Evolutionary conservation across 2,888 invertebrate genomes (phyloP), one percentile per base, ranked within the genome.

Genomic region (Eudasyphora cyanicolor): DNA sequence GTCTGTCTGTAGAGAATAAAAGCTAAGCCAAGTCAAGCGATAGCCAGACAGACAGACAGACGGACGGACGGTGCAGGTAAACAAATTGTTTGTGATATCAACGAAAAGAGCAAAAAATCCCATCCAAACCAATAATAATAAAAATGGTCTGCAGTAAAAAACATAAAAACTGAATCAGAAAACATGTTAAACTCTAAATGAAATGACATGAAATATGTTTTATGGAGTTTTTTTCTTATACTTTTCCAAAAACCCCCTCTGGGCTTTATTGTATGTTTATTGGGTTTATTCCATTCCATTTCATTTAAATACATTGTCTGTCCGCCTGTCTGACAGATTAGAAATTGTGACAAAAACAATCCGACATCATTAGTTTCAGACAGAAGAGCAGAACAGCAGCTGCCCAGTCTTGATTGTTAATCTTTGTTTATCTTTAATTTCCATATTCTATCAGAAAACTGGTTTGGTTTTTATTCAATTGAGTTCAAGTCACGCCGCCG

Each of bases 351-450:
- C 32, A 73, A 71, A 70, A 27, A 57, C 21, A 35, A 35, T 21
- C 57, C 38, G 27, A 54, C 73, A 17, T 73, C 60, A 73, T 73
- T 73, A 73, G 38, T 10, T 0, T 38, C 8, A 27, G 29, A 69
- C 64, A 19, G 24, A 67, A n/a, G n/a, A n/a, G n/a, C n/a, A n/a
- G n/a, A n/a, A n/a, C n/a, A n/a, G n/a, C 24, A 67, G 29, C 21
- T 8, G 24, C 3, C 45, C 12, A 45, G 45, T n/a, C 42, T 60
- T 12, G 67, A 67, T 73, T 42, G 38, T n/a, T n/a, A n/a, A n/a
- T n/a, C n/a, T n/a, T n/a, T n/a, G n/a, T n/a, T n/a, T n/a, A 70
- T 17, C 71, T 8, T 42, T 24, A 38, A 71, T 71, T 70, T 70
- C 51, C 51, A 70, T 70, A 21, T 71, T 54, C 57, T 57, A 38